Evolutionary conservation across 2,113 vertebrate species (phyloP).

Genomic region (Channa argus): DNA sequence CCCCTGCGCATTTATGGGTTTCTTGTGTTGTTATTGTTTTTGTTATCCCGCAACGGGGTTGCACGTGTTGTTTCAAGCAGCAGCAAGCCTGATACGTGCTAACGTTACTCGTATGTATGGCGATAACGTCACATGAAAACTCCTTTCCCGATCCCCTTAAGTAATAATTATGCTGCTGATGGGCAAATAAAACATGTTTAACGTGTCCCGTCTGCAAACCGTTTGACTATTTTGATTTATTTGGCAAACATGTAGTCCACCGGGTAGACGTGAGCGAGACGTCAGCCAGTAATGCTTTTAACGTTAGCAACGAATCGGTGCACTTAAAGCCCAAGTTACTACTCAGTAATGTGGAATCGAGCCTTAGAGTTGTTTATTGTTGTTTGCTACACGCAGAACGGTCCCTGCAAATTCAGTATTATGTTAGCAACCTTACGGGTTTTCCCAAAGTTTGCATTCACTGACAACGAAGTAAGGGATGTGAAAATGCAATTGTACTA

Average conservation of each 20-base stretch:
- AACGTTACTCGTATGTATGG: not conserved
- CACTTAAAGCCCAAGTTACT: too few species aligned
- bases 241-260: not conserved
- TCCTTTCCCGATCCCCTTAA: not conserved
- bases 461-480: too few species aligned
- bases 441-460: not conserved
- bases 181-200: rapidly evolving
- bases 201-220: not conserved
- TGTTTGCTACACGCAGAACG: not conserved
- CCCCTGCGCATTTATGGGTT: not conserved
- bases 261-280: not conserved
- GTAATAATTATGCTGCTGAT: not conserved
- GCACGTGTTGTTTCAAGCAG: conserved; percentile 80
- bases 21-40: conserved; percentile 76
- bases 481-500: not conserved
- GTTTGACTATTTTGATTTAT: rapidly evolving
- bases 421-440: too few species aligned
- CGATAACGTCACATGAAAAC: conserved; percentile 34
- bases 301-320: too few species aligned
- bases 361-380: too few species aligned
- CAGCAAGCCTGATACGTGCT: conserved; percentile 29
- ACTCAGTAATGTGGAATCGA: too few species aligned
- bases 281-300: not conserved
- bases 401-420: too few species aligned
- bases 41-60: conserved; percentile 70